phyloP scores from a whole-genome alignment of 2,113 vertebrate genomes.

The human region GRCh38 chr13:36924001-36924500 shows the following conservation, averaged over 20 bases:
- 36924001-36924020: neutral
- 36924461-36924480: neutral
- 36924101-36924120: neutral
- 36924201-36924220: neutral
- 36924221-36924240: neutral
- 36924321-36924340: neutral
- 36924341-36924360: neutral
- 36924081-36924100: neutral
- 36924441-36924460: neutral
- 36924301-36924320: neutral
- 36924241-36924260: rapidly evolving
- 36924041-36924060: neutral
- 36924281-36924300: neutral
- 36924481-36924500: neutral
- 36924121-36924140: neutral
- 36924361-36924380: neutral
- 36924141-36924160: neutral
- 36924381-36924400: neutral
- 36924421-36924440: neutral
- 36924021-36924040: neutral
- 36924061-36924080: neutral
- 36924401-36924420: neutral
- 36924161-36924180: rapidly evolving
- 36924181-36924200: neutral
- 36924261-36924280: neutral